phyloP scores from a whole-genome alignment of 2,888 invertebrate species.

The Latrodectus elegans region DNA sequence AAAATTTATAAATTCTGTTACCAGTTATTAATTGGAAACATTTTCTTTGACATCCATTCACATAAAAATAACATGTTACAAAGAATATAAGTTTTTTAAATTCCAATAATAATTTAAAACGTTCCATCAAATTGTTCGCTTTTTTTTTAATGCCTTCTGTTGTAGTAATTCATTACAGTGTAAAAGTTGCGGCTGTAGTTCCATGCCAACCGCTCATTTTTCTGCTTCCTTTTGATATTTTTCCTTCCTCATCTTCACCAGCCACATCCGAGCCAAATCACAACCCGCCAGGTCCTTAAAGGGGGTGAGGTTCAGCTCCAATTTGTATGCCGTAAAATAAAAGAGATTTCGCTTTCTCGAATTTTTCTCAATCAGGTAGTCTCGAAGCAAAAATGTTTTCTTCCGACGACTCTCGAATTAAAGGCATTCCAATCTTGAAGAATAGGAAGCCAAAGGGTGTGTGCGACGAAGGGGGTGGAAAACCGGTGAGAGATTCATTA shows the following conservation, averaged over 20 bases:
- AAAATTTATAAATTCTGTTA: too few relatives aligned
- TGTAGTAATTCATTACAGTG: too few relatives aligned
- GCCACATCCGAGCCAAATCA: conserved; percentile 25
- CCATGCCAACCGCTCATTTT: background rate
- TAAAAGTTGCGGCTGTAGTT: too few relatives aligned
- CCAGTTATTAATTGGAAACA: too few relatives aligned
- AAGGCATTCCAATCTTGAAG: conserved; percentile 51
- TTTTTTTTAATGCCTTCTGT: background rate
- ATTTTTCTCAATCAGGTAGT: conserved; percentile 61
- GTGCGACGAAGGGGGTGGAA: background rate
- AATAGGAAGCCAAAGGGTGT: background rate
- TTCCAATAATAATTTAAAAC: background rate
- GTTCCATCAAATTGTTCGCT: conserved; percentile 14
- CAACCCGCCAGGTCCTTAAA: conserved; percentile 43
- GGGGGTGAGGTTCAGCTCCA: conserved; percentile 33
- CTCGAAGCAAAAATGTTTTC: conserved; percentile 28
- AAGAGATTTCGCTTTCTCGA: conserved; percentile 13
- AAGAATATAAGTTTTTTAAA: too few relatives aligned
- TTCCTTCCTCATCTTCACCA: background rate
- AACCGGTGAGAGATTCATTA: conserved; percentile 62
- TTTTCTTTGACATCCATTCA: too few relatives aligned
- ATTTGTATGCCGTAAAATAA: conserved; percentile 33
- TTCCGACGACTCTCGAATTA: conserved; percentile 49
- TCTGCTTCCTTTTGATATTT: background rate
- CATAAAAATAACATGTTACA: too few relatives aligned